Evolutionary conservation across 2,113 vertebrate genomes (phyloP).

Genomic region (Corythaixoides concolor): DNA sequence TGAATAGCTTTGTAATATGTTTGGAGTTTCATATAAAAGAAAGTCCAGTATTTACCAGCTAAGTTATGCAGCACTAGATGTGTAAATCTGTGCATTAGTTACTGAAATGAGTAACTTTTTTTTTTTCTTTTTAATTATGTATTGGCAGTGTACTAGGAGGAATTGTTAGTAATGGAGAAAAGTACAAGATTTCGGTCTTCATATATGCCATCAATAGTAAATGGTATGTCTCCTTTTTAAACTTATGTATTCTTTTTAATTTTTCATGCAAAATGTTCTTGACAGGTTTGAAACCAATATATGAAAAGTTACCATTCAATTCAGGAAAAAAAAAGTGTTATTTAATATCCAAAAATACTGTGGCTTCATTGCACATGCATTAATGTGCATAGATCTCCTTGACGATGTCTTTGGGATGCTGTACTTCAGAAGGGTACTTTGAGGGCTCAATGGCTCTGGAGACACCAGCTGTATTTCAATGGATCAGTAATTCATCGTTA

Average conservation of each 20-base stretch:
- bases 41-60: not conserved
- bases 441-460: not conserved
- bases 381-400: not conserved
- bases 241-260: not conserved
- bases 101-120: not conserved
- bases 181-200: not conserved
- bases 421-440: not conserved
- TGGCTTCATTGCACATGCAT: not conserved
- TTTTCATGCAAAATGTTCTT: not conserved
- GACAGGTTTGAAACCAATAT: not conserved
- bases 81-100: not conserved
- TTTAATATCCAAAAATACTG: not conserved
- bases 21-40: not conserved
- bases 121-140: not conserved
- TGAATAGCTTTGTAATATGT: not conserved
- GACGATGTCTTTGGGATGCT: not conserved
- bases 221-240: not conserved
- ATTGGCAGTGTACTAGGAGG: not conserved
- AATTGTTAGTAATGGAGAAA: not conserved
- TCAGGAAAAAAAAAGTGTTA: not conserved
- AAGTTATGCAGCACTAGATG: not conserved
- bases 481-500: not conserved
- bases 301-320: not conserved
- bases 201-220: not conserved
- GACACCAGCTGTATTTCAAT: not conserved